phyloP scores from a whole-genome alignment of 2,888 invertebrate species.

The Rhodophaea formosa region DNA sequence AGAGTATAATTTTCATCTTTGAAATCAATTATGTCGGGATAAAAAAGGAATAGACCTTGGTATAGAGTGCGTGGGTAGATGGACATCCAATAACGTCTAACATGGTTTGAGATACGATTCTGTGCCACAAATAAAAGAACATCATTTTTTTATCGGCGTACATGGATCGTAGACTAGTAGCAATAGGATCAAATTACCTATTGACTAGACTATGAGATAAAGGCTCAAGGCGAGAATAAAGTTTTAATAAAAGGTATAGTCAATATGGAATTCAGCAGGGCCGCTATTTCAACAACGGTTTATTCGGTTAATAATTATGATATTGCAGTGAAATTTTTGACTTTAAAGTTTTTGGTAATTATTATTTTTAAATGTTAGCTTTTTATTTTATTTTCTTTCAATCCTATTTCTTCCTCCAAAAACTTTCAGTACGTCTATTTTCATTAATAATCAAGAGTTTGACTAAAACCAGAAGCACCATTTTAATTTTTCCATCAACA shows the following conservation, averaged over 20 bases:
- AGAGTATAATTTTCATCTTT: slow-evolving; percentile 22
- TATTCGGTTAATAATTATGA: too few species aligned
- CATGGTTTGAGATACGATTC: background rate
- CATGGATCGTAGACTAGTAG: background rate
- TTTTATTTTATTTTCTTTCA: too few species aligned
- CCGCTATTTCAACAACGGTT: background rate
- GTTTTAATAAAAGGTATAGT: background rate
- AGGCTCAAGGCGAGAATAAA: too few species aligned
- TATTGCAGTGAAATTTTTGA: too few species aligned
- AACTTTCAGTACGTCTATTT: too few species aligned
- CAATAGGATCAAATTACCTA: background rate
- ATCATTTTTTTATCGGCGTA: background rate
- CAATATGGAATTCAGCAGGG: background rate
- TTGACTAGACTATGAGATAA: background rate
- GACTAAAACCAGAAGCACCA: too few species aligned
- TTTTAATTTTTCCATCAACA: too few species aligned
- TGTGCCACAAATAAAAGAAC: slow-evolving; percentile 1
- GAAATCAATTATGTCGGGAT: slow-evolving; percentile 25
- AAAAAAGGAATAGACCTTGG: slow-evolving; percentile 20
- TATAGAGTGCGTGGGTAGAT: slow-evolving; percentile 17
- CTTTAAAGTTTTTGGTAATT: too few species aligned
- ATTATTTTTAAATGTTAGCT: too few species aligned
- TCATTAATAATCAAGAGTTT: too few species aligned
- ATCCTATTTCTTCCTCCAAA: too few species aligned
- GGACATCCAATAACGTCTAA: slow-evolving; percentile 10